phyloP scores from a whole-genome alignment of 2,797 vertebrate genomes.

The Anguilla megastoma region DNA sequence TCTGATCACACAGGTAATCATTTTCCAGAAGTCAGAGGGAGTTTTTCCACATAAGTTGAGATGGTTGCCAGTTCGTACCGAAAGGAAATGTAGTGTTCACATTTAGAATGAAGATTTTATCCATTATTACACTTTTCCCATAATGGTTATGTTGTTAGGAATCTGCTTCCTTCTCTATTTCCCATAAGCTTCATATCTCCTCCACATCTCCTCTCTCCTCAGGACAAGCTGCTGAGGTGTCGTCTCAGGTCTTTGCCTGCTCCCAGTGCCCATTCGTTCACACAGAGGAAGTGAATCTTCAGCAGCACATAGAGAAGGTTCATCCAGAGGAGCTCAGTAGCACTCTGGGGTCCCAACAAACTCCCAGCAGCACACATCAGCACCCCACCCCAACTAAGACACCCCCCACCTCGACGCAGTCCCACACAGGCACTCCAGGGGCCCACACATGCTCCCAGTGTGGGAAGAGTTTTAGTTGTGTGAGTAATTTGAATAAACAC shows the following conservation, averaged over 20 bases:
- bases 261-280: background rate
- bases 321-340: background rate
- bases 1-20: background rate
- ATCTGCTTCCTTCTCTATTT: background rate
- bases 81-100: background rate
- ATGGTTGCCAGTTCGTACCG: background rate
- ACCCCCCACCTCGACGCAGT: background rate
- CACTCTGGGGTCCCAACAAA: background rate
- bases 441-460: background rate
- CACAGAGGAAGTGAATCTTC: slow-evolving; percentile 3
- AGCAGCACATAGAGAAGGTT: background rate
- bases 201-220: background rate
- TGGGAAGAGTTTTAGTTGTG: background rate
- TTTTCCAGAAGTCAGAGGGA: background rate
- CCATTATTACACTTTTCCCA: background rate
- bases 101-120: background rate
- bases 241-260: background rate
- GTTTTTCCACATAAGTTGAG: background rate
- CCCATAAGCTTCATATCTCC: background rate
- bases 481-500: too few species aligned
- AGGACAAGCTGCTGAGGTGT: background rate
- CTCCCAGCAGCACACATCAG: background rate
- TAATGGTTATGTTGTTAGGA: background rate
- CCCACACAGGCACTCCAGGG: background rate
- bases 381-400: background rate